Evolutionary conservation across 2,797 vertebrate species (phyloP).

Genomic region (Dipus sagitta): DNA sequence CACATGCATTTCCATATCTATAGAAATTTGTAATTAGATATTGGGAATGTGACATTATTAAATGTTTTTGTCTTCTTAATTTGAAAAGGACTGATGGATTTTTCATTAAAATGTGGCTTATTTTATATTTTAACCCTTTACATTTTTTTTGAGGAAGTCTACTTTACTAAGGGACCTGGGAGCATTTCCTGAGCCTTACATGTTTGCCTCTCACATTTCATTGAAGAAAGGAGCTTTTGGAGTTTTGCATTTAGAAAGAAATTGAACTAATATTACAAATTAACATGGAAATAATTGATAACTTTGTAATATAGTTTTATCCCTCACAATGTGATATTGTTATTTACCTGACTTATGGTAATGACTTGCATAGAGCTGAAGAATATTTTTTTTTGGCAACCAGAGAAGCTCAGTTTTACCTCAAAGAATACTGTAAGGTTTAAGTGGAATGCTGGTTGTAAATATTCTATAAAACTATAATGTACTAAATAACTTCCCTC

Average conservation of each 20-base stretch:
- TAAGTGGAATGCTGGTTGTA: neutral
- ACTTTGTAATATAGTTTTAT: neutral
- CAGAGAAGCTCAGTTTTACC: neutral
- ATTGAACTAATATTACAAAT: neutral
- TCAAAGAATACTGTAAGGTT: constrained; percentile 31
- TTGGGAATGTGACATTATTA: neutral
- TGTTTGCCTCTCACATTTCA: neutral
- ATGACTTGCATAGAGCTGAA: neutral
- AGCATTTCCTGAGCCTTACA: neutral
- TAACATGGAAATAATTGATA: neutral
- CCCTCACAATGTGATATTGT: neutral
- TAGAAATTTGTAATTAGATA: neutral
- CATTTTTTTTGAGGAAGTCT: neutral
- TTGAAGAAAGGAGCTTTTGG: neutral
- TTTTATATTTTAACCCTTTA: neutral
- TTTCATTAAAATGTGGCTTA: neutral
- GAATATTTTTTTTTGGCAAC: neutral
- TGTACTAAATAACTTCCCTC: too few relatives aligned
- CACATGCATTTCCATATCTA: neutral
- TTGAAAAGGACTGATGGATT: neutral
- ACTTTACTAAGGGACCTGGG: neutral
- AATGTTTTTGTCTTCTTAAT: neutral
- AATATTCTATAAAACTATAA: neutral
- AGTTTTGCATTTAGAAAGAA: neutral
- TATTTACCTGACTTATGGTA: neutral